Conservation (phyloP, 2,113 vertebrate genomes). For the Macrotus californicus region DNA sequence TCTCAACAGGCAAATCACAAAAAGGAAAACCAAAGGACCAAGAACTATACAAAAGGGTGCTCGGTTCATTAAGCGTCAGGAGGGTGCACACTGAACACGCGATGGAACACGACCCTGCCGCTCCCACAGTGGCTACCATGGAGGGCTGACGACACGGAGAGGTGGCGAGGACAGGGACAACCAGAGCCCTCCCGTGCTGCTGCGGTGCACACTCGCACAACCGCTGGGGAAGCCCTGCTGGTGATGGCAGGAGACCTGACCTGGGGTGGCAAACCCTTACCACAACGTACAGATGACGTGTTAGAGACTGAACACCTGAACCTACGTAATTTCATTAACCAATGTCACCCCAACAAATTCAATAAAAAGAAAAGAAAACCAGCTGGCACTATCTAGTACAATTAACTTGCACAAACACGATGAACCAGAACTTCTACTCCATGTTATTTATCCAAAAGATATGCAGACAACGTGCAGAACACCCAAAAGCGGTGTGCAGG, state of each 20-base stretch:
- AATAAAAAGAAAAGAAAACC: neutral
- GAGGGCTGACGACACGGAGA: neutral
- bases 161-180: neutral
- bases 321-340: too few species aligned
- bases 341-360: too few species aligned
- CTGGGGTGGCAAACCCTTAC: too few species aligned
- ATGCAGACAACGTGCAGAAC: neutral
- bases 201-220: neutral
- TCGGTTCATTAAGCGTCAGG: neutral
- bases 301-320: too few species aligned
- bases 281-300: too few species aligned
- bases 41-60: neutral
- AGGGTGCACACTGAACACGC: neutral
- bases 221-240: neutral
- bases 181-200: neutral
- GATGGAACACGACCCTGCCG: neutral
- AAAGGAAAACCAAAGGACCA: neutral
- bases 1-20: constrained; percentile 1
- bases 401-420: neutral
- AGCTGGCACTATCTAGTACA: neutral
- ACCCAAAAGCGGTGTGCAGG: neutral
- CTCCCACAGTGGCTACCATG: neutral
- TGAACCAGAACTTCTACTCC: neutral
- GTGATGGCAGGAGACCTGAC: too few species aligned
- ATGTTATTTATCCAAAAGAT: neutral